phyloP scores from a whole-genome alignment of 1,140 invertebrate species.

The Helicoverpa armigera region DNA sequence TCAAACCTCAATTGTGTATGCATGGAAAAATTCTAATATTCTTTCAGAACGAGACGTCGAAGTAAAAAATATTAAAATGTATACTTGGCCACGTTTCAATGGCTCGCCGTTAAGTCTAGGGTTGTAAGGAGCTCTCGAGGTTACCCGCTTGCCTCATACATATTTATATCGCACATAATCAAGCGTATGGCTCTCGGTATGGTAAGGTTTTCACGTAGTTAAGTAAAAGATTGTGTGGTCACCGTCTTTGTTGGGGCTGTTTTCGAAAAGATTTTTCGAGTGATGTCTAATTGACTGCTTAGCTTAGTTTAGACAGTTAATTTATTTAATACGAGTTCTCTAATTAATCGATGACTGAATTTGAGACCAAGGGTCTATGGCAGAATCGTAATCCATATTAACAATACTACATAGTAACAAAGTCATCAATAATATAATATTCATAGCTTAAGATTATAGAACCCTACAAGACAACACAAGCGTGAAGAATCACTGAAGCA shows the following conservation, averaged over 20 bases:
- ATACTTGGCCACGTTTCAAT: conserved; percentile 30
- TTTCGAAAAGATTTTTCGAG: background rate
- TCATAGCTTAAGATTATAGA: background rate
- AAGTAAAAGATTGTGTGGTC: background rate
- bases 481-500: conserved; percentile 5
- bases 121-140: background rate
- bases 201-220: background rate
- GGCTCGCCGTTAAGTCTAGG: background rate
- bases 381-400: background rate
- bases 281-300: no score
- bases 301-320: no score
- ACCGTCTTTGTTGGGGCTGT: background rate
- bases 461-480: background rate
- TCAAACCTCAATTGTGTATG: conserved; percentile 39
- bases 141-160: no score
- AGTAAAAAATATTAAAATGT: conserved; percentile 33
- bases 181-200: background rate
- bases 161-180: background rate
- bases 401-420: background rate
- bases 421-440: background rate
- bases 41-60: background rate
- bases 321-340: no score
- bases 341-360: no score
- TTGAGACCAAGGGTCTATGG: no score
- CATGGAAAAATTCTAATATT: conserved; percentile 50